Evolutionary conservation across 2,113 vertebrate species (phyloP).

Genomic region (Cercopithecus mona): DNA sequence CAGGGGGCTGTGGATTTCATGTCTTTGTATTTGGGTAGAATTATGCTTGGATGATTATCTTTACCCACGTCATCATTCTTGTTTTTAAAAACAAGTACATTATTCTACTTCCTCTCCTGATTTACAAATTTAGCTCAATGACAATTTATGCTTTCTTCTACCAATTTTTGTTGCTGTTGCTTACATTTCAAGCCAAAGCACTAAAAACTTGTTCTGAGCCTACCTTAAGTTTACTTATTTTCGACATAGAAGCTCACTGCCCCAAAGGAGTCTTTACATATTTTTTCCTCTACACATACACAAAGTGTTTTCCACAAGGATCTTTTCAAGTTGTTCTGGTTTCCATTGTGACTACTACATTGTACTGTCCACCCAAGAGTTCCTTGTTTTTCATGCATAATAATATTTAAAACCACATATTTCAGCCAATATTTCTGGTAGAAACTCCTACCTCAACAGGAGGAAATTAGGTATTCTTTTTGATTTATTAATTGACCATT

Average conservation of each 20-base stretch:
- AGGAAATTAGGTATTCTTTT: conserved; percentile 34
- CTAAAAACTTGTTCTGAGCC: neutral
- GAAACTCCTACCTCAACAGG: conserved; percentile 26
- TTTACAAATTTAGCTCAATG: neutral
- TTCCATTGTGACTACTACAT: conserved; percentile 41
- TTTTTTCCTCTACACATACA: conserved; percentile 2
- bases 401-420: conserved; percentile 50
- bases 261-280: neutral
- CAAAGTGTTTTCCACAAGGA: neutral
- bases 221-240: neutral
- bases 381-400: conserved; percentile 73
- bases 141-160: neutral
- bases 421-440: conserved; percentile 60
- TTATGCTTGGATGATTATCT: neutral
- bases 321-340: conserved; percentile 7
- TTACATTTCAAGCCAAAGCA: neutral
- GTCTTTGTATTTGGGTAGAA: neutral
- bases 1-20: neutral
- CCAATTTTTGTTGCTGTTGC: neutral
- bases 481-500: conserved; percentile 42
- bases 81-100: neutral
- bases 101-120: neutral
- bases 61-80: neutral
- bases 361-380: conserved; percentile 53
- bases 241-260: neutral